Evolutionary conservation across 2,113 vertebrate genomes (phyloP).

Genomic region (Thermophis baileyi): DNA sequence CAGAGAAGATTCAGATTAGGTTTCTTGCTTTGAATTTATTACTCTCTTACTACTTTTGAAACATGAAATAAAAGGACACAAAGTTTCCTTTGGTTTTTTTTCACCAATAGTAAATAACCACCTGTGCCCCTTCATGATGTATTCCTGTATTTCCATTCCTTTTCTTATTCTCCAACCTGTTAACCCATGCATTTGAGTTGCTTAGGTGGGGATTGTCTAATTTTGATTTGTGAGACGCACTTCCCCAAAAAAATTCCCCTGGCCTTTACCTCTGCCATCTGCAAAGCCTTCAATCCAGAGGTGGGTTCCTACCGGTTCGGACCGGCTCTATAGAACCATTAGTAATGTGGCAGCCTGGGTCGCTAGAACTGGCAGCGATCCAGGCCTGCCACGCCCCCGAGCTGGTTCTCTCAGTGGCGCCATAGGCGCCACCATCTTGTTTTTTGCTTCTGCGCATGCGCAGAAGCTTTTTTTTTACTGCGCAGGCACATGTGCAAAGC

Average conservation of each 20-base stretch:
- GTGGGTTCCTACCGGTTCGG: no score
- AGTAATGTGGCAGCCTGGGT: no score
- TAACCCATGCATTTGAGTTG: neutral
- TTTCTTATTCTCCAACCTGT: neutral
- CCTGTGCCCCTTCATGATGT: neutral
- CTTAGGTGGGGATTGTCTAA: neutral
- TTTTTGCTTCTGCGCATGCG: no score
- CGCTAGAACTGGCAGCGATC: no score
- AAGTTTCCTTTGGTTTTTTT: neutral
- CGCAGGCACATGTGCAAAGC: no score
- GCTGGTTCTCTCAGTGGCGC: no score
- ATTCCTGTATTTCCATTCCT: neutral
- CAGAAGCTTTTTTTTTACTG: no score
- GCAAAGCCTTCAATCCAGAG: neutral
- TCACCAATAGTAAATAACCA: neutral
- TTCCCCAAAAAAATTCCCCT: neutral
- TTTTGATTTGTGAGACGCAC: neutral
- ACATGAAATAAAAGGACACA: neutral
- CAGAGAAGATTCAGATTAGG: neutral
- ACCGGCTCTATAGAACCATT: no score
- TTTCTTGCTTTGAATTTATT: neutral
- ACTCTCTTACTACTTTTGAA: conserved; percentile 7
- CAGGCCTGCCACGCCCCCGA: no score
- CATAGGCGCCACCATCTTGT: no score
- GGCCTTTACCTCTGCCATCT: neutral